These are phyloP conservation scores for Gavialis gangeticus DNA, from an alignment of 2,113 vertebrate species.

Conservation along the genomic window DNA sequence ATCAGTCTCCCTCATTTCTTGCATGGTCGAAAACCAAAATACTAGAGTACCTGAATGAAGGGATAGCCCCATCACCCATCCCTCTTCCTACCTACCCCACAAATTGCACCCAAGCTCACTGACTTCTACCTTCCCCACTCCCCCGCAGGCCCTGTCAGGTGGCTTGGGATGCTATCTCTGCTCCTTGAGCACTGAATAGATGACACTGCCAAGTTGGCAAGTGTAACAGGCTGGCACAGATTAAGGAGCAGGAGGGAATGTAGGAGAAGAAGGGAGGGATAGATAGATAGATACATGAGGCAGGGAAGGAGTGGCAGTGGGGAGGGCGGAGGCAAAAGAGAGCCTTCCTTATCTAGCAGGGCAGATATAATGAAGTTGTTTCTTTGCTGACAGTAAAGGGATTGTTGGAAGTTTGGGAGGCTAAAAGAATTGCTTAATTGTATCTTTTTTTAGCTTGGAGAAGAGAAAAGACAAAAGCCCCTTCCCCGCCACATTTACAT, in stretches of 20 bases:
- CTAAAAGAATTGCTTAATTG: constrained; percentile 35
- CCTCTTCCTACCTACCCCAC: rapidly evolving
- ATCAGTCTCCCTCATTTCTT: rapidly evolving
- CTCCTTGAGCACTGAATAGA: not conserved
- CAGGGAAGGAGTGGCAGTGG: too few species aligned
- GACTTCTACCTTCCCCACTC: not conserved
- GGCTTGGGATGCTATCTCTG: not conserved
- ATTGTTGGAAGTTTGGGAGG: constrained; percentile 32
- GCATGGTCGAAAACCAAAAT: too few species aligned
- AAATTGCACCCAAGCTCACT: not conserved
- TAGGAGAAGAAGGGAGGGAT: not conserved
- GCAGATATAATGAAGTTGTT: constrained; percentile 38
- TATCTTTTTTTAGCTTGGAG: constrained; percentile 17
- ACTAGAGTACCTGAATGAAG: not conserved
- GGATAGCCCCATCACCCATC: rapidly evolving
- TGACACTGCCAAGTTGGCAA: not conserved
- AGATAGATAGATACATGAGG: not conserved
- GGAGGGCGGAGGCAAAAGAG: not conserved
- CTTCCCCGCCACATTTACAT: not conserved
- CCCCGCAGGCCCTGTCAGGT: not conserved
- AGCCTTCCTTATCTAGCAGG: constrained; percentile 7
- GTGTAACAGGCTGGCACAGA: not conserved
- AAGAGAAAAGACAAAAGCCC: constrained; percentile 4
- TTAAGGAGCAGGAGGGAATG: not conserved
- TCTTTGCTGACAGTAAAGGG: not conserved